Base-by-base conservation (phyloP, 2,797 vertebrate species). In the Acomys russatus region DNA sequence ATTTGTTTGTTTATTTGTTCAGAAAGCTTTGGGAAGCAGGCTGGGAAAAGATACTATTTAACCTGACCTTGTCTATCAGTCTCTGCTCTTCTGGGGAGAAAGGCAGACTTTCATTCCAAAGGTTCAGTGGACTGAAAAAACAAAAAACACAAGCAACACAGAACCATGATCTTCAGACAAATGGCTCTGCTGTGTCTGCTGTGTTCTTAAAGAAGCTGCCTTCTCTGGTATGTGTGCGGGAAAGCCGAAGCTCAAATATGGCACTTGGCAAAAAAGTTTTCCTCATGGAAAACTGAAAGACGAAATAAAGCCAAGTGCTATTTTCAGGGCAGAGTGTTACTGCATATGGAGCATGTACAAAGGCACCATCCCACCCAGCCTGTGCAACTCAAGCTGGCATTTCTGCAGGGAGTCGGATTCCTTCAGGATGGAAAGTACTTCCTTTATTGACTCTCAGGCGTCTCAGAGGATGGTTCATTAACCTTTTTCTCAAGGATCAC, bases 251-350 rank as follows among this genome's bases (percentile, higher is more conserved):
- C 44, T 90, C 68, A 64, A 88, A 82, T 33, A 66, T 44, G 23
- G n/a, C 30, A 79, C 91, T n/a, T 84, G 86, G 92, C 33, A 63
- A 56, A 44, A 83, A 88, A 51, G 44, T 44, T 56, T 94, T 23
- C 59, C 64, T 96, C 88, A 38, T 77, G 44, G 68, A 83, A 96
- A 92, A 38, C 64, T 83, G 64, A 96, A 95, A 76, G 59, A 68
- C 88, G 61, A 93, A 59, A 94, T 33, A 68, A 91, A 70, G 76
- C 71, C 87, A 93, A 93, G 35, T 7, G 79, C 61, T 63, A 61
- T 82, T 95, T 85, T 89, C 56, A 35, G 83, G 85, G 56, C 56
- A 96, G 23, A 96, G 61, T 74, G 79, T 66, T 97, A 93, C 85
- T 92, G 83, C 91, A 95, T 89, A 82, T 90, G 73, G 49, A 51